Evolutionary conservation across 2,888 invertebrate genomes (phyloP).

Genomic region (Netelia virgata): DNA sequence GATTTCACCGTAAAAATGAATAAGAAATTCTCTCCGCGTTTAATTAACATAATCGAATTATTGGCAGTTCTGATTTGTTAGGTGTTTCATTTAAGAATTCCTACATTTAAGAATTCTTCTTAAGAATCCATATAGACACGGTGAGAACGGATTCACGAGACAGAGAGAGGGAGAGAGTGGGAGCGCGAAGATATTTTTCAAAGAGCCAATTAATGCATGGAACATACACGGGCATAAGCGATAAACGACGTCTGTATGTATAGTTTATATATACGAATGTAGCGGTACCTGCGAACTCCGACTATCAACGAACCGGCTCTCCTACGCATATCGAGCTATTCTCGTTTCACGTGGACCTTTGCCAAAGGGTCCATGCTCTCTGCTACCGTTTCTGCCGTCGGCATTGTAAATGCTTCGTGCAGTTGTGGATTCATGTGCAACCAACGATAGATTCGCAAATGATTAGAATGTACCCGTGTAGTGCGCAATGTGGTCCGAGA

Average conservation of each 20-base stretch:
- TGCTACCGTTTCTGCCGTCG: constrained; percentile 26
- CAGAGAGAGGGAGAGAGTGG: no score
- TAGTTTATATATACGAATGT: background rate
- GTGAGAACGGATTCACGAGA: no score
- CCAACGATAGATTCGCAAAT: constrained; percentile 18
- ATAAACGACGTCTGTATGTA: background rate
- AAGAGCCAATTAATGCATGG: no score
- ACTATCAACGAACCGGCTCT: constrained; percentile 57
- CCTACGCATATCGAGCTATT: constrained; percentile 68
- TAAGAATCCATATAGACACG: no score
- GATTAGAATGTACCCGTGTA: background rate
- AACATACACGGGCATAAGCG: background rate
- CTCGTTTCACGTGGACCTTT: constrained; percentile 71
- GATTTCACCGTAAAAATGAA: no score
- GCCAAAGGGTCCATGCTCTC: constrained; percentile 66
- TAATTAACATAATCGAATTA: no score
- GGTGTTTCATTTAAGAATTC: no score
- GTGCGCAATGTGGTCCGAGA: background rate
- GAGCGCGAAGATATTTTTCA: no score
- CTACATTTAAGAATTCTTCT: no score
- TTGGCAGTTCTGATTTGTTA: no score
- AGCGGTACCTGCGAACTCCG: constrained; percentile 19
- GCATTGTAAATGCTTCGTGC: constrained; percentile 5
- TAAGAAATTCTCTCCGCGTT: no score
- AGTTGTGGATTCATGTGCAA: constrained; percentile 2